These are phyloP conservation scores for Microctonus aethiopoides DNA, from an alignment of 2,888 invertebrate genomes.

Conservation along the genomic window DNA sequence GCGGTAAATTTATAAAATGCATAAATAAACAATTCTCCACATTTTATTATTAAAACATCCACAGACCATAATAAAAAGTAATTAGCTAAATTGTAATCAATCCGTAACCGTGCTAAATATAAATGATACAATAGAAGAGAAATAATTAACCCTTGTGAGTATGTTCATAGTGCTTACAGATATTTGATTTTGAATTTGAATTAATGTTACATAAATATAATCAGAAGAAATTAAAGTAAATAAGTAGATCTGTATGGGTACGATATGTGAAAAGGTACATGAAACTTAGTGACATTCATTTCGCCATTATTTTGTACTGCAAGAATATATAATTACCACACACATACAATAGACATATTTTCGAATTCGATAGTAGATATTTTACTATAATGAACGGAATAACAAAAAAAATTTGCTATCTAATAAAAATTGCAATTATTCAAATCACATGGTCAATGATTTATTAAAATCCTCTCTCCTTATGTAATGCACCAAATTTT, in stretches of 20 bases:
- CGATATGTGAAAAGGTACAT: slow-evolving; percentile 2
- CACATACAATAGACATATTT: slow-evolving; percentile 12
- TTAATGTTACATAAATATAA: background rate
- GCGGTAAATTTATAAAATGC: background rate
- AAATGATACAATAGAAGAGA: slow-evolving; percentile 31
- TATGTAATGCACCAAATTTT: background rate
- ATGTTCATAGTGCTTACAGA: background rate
- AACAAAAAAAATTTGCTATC: background rate
- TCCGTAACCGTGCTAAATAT: slow-evolving; percentile 35
- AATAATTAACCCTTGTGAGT: slow-evolving; percentile 24
- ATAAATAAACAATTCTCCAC: slow-evolving; percentile 29
- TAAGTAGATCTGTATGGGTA: background rate
- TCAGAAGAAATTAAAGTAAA: background rate
- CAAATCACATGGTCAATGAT: background rate
- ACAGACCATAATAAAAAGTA: slow-evolving; percentile 39
- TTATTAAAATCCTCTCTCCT: background rate
- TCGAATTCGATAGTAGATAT: background rate
- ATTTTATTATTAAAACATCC: slow-evolving; percentile 42
- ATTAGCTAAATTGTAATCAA: slow-evolving; percentile 33
- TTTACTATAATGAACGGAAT: background rate
- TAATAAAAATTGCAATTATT: background rate
- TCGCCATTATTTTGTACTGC: slow-evolving; percentile 25
- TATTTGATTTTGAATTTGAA: background rate
- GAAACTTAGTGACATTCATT: background rate
- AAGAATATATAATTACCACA: slow-evolving; percentile 26